phyloP scores from a whole-genome alignment of 2,888 invertebrate genomes.

The Omphaloscelis lunosa region DNA sequence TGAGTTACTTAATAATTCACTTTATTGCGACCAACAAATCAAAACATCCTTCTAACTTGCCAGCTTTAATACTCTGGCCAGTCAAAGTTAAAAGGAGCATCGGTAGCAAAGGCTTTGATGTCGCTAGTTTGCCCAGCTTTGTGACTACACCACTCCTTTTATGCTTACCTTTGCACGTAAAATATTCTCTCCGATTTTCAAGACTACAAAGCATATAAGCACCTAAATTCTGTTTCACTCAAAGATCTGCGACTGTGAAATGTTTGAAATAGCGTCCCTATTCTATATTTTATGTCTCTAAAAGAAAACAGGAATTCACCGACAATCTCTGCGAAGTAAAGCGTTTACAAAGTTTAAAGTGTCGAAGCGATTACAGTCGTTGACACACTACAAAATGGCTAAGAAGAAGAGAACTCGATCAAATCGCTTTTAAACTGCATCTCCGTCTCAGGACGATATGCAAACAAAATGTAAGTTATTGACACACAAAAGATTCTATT shows the following conservation, averaged over 20 bases:
- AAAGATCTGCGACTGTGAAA: neutral
- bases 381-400: conserved; percentile 58
- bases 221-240: conserved; percentile 8
- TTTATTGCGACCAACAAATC: neutral
- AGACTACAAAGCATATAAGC: neutral
- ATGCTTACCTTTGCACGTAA: neutral
- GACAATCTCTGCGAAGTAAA: conserved; percentile 57
- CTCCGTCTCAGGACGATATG: conserved; percentile 38
- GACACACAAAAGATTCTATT: conserved; percentile 39
- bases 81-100: neutral
- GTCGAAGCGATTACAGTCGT: conserved; percentile 55
- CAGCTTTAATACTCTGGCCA: conserved; percentile 1
- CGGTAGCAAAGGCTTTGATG: conserved; percentile 9
- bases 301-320: conserved; percentile 50
- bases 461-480: conserved; percentile 53
- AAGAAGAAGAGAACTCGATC: conserved; percentile 52
- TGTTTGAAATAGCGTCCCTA: conserved; percentile 20
- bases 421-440: conserved; percentile 61
- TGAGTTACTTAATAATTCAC: conserved; percentile 10
- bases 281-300: conserved; percentile 47
- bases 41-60: neutral
- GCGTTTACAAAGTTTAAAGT: conserved; percentile 63
- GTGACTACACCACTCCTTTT: neutral
- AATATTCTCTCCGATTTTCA: conserved; percentile 17
- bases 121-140: conserved; percentile 2